A percentile compares a stretch with the other conserved stretches of the same genome.
Evolutionary conservation across 2,797 vertebrate genomes (phyloP).

Genomic region (Pteropus rufus): DNA sequence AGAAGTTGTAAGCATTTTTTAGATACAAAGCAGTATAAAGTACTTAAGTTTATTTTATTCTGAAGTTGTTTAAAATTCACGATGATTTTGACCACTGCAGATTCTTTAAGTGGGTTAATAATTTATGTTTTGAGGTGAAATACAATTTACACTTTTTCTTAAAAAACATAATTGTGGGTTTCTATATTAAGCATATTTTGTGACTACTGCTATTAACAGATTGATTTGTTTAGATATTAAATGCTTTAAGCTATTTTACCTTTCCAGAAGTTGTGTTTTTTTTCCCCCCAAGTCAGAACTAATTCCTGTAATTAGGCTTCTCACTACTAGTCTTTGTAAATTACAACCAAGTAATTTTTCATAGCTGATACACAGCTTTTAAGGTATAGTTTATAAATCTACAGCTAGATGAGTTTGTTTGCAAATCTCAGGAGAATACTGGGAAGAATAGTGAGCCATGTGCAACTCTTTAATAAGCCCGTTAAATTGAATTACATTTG

Average conservation of each 20-base stretch:
- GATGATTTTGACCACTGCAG: conserved; percentile 66
- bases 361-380: background rate
- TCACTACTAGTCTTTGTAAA: background rate
- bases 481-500: background rate
- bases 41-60: conserved; percentile 72
- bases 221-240: conserved; percentile 77
- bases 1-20: conserved; percentile 73
- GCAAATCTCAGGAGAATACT: background rate
- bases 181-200: conserved; percentile 82
- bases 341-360: background rate
- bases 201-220: conserved; percentile 78
- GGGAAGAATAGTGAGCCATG: background rate
- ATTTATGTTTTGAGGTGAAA: conserved; percentile 78
- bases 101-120: conserved; percentile 77
- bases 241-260: conserved; percentile 76
- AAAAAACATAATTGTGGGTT: conserved; percentile 76
- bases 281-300: background rate
- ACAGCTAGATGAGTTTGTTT: background rate
- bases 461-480: background rate
- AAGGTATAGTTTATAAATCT: background rate
- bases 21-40: conserved; percentile 68
- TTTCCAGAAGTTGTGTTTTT: conserved; percentile 72
- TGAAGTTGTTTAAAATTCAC: conserved; percentile 72
- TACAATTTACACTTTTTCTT: conserved; percentile 75
- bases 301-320: background rate